Percentiles rank a stretch among this genome's conserved stretches.
These are phyloP conservation scores for Andinoacara biseriatus DNA, from an alignment of 2,113 vertebrate genomes.

Conservation along the genomic window DNA sequence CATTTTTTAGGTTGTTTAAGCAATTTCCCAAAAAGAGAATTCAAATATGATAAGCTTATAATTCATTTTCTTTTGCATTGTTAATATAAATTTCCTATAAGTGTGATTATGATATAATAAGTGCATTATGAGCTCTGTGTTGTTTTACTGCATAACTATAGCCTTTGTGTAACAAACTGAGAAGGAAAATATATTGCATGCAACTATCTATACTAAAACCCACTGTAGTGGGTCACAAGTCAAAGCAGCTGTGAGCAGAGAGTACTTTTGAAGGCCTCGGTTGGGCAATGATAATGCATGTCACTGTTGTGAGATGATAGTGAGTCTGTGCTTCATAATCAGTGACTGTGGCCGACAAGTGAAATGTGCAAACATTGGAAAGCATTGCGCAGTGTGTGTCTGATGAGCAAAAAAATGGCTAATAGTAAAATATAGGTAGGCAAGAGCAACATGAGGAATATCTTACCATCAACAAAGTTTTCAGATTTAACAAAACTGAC, in stretches of 20 bases:
- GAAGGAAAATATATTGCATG: rapidly evolving
- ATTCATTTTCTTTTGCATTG: not conserved
- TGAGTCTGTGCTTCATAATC: slow-evolving; percentile 29
- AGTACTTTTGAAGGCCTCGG: rapidly evolving
- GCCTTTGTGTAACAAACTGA: not conserved
- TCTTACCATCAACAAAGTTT: slow-evolving; percentile 87
- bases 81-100: not conserved
- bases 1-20: not conserved
- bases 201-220: not conserved
- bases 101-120: not conserved
- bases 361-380: slow-evolving; percentile 2
- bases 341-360: not conserved
- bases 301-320: not conserved
- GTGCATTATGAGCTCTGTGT: not conserved
- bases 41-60: not conserved
- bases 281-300: not conserved
- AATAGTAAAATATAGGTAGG: not conserved
- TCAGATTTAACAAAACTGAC: slow-evolving; percentile 89
- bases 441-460: not conserved
- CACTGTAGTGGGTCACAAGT: not conserved
- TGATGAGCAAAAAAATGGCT: not conserved
- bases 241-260: not conserved
- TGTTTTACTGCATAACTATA: not conserved
- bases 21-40: not conserved
- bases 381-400: too few relatives aligned